Base-by-base conservation (phyloP, 2,888 invertebrate genomes). In the Blera fallax region DNA sequence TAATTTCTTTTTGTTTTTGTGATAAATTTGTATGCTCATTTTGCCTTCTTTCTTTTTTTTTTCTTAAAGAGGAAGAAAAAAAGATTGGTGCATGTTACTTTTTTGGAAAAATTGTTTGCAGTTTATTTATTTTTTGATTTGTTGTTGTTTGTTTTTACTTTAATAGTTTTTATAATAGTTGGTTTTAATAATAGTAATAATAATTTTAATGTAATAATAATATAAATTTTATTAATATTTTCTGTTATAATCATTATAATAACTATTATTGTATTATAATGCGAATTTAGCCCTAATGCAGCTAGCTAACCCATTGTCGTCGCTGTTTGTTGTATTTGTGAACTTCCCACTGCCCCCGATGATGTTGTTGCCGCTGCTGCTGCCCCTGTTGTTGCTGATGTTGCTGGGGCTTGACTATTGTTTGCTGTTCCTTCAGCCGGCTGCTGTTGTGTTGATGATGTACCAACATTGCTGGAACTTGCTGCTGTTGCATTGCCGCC, bases 271-370 rank as follows among this genome's bases (percentile, higher is more conserved):
- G 65, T 80, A 83, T 81, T 80, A 85, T 77, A 67, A 83, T 81
- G 77, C 58, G 78, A 70, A 72, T 87, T 87, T 87, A 87, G 87
- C 87, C 81, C 85, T 85, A 87, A 83, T 81, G 87, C 79, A 87
- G 74, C 84, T 88, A 88, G 91, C 91, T 90, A 91, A 91, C 91
- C 91, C 90, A 91, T 89, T 89, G 91, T 90, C 88, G 91, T 89
- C 89, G 90, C 89, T 89, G 90, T 88, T 87, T 89, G 89, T 87
- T 89, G 90, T 88, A 88, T 88, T 87, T 88, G 89, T 83, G 87
- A 79, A 70, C 78, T 80, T 73, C 87, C 83, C 60, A 87, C 78
- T 70, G 83, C 69, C 58, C 78, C 88, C 67, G 82, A 65, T 77
- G 83, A 80, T 74, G 77, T 67, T 72, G 87, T 48, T 8, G 85